Evolutionary conservation across 2,888 invertebrate genomes (phyloP), one percentile per base, ranked within the genome.

Genomic region (Meiosimyza platycephala): DNA sequence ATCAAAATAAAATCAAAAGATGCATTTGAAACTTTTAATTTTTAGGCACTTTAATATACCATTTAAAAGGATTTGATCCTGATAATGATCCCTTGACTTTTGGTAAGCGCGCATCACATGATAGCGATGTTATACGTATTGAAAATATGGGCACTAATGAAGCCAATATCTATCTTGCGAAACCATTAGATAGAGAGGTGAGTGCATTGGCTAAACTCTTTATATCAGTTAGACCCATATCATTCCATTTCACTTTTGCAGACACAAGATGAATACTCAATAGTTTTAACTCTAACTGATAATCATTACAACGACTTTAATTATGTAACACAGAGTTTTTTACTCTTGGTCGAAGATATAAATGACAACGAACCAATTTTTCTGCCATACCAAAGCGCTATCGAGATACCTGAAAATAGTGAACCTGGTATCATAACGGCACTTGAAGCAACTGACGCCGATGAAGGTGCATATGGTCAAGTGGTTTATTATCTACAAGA

Each of bases 391-490:
- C 94, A 94, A 80, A 92, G 94, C 60, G 94, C 95, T 68, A 89
- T 97, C 76, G 92, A 91, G 73, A 90, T 97, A 55, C 91, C 91
- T 73, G 97, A 97, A 89, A 92, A 95, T 85, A 92, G 94, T 68
- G 87, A 89, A 7, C 93, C 95, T 0, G 92, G 93, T 18, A 89
- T 94, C 74, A 88, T 96, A 63, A 90, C 93, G 15, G 93, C 93
- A 2, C 90, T 97, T 40, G 95, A 96, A 88, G 97, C 96, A 13
- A 94, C 92, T 6, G 97, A 97, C 86, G 91, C 92, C 67, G 97
- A 97, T 84, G 95, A 96, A 88, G 97, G 97, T 63, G 94, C 95
- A 54, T 96, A 96, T 82, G 96, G 96, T 57, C 96, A 97, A 89
- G 94, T 97, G 33, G 91, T 96, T 22, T 97, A 97, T 85, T 92